Conservation (phyloP, 2,113 vertebrate species). For the Osmerus mordax region DNA sequence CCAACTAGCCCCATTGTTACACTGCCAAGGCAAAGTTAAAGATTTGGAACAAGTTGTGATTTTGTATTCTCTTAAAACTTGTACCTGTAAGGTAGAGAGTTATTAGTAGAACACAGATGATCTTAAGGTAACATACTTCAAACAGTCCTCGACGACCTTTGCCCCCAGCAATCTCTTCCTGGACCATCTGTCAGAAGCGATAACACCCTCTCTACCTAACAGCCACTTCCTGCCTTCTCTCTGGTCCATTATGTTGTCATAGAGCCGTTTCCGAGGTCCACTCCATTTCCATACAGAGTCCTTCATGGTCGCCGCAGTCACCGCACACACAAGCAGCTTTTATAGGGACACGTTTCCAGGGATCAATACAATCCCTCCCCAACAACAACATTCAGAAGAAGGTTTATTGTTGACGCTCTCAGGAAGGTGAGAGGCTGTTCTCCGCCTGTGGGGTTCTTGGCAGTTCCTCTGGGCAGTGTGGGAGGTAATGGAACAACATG, state of each 20-base stretch:
- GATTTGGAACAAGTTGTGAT: too few species aligned
- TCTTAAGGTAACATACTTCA: slow-evolving; percentile 20
- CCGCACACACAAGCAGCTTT: slow-evolving; percentile 40
- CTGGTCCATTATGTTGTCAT: slow-evolving; percentile 59
- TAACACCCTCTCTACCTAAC: slow-evolving; percentile 46
- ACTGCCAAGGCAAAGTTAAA: too few species aligned
- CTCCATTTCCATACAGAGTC: slow-evolving; percentile 38
- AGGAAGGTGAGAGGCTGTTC: not conserved
- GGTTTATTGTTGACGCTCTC: not conserved
- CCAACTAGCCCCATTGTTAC: too few species aligned
- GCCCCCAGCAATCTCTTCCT: slow-evolving; percentile 33
- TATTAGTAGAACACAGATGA: not conserved
- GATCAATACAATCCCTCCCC: slow-evolving; percentile 37
- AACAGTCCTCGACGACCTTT: slow-evolving; percentile 28
- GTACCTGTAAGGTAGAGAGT: not conserved
- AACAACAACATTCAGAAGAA: slow-evolving; percentile 18
- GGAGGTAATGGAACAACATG: not conserved
- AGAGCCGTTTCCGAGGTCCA: slow-evolving; percentile 32
- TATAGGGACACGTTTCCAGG: slow-evolving; percentile 55
- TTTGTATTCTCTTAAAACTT: too few species aligned
- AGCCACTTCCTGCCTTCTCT: slow-evolving; percentile 26
- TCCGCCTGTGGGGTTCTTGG: not conserved
- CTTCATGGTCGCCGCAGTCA: slow-evolving; percentile 55
- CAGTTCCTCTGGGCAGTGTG: not conserved
- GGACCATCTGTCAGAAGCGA: slow-evolving; percentile 60